phyloP scores from a whole-genome alignment of 2,113 vertebrate species.

The Peromyscus polionotus region DNA sequence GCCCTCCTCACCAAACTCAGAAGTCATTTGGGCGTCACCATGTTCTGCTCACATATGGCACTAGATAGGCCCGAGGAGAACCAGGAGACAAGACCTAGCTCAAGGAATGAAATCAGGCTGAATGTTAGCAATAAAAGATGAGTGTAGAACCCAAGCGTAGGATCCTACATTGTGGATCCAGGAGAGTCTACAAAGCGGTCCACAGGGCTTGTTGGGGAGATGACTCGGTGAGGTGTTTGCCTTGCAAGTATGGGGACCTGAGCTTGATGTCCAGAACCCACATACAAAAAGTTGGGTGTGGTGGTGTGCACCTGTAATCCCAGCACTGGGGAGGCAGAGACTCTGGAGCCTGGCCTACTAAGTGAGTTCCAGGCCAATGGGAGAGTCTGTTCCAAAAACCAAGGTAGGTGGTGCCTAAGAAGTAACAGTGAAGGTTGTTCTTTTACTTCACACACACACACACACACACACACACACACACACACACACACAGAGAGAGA shows the following conservation, averaged over 20 bases:
- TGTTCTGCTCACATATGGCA: accelerated
- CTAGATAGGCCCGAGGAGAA: neutral
- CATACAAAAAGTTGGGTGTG: neutral
- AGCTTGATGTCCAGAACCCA: no score
- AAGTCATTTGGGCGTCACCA: accelerated
- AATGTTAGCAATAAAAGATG: no score
- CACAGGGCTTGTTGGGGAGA: neutral
- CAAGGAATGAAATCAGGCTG: neutral
- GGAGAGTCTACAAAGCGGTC: accelerated
- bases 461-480: neutral
- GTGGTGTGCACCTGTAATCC: neutral
- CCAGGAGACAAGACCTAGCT: neutral
- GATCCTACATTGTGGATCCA: no score
- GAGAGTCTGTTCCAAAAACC: neutral
- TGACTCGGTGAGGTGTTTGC: neutral
- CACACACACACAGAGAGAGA: neutral
- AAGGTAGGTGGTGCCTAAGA: neutral
- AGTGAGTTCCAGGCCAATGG: neutral
- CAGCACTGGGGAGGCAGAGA: neutral
- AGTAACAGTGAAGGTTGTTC: neutral
- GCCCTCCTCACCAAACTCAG: neutral
- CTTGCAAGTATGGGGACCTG: neutral
- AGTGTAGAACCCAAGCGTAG: no score
- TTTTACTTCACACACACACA: neutral
- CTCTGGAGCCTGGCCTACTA: no score